Conservation (phyloP, 2,888 invertebrate species). For the Drosophila buzzatii region DNA sequence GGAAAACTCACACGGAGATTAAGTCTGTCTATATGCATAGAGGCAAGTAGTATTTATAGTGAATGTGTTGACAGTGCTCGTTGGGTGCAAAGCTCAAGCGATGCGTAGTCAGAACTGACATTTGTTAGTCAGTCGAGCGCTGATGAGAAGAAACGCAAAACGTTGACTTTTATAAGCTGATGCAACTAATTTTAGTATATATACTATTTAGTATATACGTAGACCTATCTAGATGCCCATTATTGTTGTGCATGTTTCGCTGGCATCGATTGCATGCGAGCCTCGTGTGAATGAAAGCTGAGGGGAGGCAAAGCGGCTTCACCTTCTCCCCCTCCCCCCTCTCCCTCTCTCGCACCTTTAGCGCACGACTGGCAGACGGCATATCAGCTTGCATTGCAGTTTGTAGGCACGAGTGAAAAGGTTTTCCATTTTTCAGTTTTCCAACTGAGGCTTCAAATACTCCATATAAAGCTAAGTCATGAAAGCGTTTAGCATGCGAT, state of each 20-base stretch:
- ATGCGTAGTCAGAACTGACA: slow-evolving; percentile 5
- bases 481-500: slow-evolving; percentile 74
- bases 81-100: slow-evolving; percentile 41
- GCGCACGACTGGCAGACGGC: neutral
- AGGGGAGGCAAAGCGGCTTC: neutral
- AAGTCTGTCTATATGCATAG: neutral
- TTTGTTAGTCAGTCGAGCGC: slow-evolving; percentile 9
- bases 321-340: neutral
- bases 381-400: slow-evolving; percentile 44
- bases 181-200: slow-evolving; percentile 28
- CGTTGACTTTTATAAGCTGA: slow-evolving; percentile 33
- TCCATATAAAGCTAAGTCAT: slow-evolving; percentile 13
- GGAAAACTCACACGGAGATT: slow-evolving; percentile 20
- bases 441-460: neutral
- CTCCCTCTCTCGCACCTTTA: neutral
- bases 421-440: slow-evolving; percentile 38
- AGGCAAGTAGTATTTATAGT: neutral
- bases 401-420: slow-evolving; percentile 37
- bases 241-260: slow-evolving; percentile 25
- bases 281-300: slow-evolving; percentile 28
- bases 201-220: slow-evolving; percentile 5
- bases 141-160: slow-evolving; percentile 26
- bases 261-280: slow-evolving; percentile 45
- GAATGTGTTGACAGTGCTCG: slow-evolving; percentile 10
- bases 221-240: slow-evolving; percentile 7